A percentile compares a stretch with the other conserved stretches of the same genome.
phyloP scores from a whole-genome alignment of 2,888 invertebrate species.

The Halocaridina rubra region DNA sequence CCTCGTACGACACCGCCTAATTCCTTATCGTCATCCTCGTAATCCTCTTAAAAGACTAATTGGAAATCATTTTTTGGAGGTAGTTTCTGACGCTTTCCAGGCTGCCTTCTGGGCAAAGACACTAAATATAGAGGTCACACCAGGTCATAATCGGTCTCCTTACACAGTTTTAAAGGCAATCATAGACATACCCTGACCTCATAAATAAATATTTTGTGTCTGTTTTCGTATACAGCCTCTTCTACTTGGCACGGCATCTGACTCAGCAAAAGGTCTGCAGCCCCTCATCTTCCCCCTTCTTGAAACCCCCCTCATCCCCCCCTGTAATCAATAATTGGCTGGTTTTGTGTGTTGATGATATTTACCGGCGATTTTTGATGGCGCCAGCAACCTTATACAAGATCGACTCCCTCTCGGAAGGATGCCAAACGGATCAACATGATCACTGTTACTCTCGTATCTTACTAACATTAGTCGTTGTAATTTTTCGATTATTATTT shows the following conservation, averaged over 20 bases:
- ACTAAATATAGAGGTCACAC: no score
- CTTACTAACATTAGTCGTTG: no score
- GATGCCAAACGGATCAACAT: conserved; percentile 40
- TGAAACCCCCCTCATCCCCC: neutral
- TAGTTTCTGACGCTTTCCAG: no score
- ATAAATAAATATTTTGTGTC: neutral
- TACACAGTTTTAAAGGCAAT: no score
- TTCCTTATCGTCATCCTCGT: conserved; percentile 28
- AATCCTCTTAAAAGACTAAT: neutral
- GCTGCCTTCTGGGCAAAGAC: no score
- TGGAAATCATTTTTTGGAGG: no score
- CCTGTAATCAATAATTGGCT: conserved; percentile 38
- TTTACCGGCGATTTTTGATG: conserved; percentile 25
- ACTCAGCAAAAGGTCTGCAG: conserved; percentile 18
- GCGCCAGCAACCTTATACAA: conserved; percentile 13
- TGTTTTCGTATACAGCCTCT: neutral
- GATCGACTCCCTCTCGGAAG: conserved; percentile 23
- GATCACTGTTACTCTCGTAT: neutral
- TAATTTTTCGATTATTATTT: no score
- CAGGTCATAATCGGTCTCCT: no score
- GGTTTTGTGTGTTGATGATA: conserved; percentile 44
- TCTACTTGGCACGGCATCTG: conserved; percentile 34
- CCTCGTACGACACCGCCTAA: conserved; percentile 25
- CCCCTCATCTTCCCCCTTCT: neutral
- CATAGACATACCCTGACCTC: no score